Evolutionary conservation across 2,888 invertebrate genomes (phyloP).

Genomic region (Dilophus febrilis): DNA sequence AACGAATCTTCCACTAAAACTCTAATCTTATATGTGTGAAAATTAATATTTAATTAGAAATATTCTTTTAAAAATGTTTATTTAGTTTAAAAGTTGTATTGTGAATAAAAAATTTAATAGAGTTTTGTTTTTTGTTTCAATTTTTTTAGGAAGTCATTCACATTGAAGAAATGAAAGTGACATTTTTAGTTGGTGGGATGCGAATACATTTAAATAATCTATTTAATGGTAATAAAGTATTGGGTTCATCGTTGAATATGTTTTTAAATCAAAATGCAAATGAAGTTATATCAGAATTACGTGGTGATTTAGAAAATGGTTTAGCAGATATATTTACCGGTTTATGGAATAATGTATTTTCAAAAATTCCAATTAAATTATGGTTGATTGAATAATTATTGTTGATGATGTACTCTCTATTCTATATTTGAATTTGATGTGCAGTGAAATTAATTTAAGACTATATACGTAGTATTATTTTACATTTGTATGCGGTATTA

Average conservation of each 20-base stretch:
- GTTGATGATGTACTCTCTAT: too few species aligned
- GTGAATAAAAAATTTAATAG: too few species aligned
- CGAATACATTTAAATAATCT: slow-evolving; percentile 38
- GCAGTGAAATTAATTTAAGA: too few species aligned
- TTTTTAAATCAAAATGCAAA: slow-evolving; percentile 41
- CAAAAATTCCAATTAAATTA: slow-evolving; percentile 37
- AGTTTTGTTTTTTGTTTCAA: neutral
- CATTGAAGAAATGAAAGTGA: slow-evolving; percentile 37
- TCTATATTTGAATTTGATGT: too few species aligned
- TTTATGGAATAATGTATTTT: slow-evolving; percentile 39
- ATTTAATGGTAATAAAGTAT: slow-evolving; percentile 43
- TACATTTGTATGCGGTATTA: too few species aligned
- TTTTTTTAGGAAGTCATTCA: slow-evolving; percentile 25
- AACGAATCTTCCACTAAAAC: too few species aligned
- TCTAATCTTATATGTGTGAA: too few species aligned
- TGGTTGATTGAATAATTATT: slow-evolving; percentile 30
- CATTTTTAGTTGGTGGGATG: slow-evolving; percentile 35
- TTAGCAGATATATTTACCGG: slow-evolving; percentile 36
- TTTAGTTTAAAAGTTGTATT: too few species aligned
- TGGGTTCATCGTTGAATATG: slow-evolving; percentile 38
- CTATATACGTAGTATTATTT: too few species aligned
- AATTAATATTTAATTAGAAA: too few species aligned
- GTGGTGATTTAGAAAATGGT: slow-evolving; percentile 36
- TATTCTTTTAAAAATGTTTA: too few species aligned
- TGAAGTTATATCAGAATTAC: slow-evolving; percentile 39